Evolutionary conservation across 2,888 invertebrate species (phyloP).

Genomic region (Xanthorhoe designata): DNA sequence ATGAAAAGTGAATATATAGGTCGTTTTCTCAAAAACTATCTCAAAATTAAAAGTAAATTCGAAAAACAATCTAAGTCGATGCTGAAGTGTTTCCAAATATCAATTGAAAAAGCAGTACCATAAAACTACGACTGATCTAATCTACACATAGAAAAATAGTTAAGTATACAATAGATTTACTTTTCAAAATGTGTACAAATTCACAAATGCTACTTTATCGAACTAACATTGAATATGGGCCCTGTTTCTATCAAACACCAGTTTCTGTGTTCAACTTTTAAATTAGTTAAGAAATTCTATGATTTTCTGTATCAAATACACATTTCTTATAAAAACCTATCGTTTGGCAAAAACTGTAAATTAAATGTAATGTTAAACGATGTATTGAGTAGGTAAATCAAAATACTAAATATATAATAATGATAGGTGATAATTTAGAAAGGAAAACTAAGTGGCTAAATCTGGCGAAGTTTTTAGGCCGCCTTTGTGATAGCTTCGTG

Average conservation of each 20-base stretch:
- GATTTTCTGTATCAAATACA: too few relatives aligned
- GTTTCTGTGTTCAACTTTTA: neutral
- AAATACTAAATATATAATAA: too few relatives aligned
- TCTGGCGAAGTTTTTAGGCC: too few relatives aligned
- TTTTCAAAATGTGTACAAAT: conserved; percentile 66
- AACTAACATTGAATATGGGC: conserved; percentile 11
- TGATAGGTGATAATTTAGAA: too few relatives aligned
- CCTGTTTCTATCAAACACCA: neutral
- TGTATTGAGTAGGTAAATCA: too few relatives aligned
- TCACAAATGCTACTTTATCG: conserved; percentile 29
- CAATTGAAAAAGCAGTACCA: conserved; percentile 30
- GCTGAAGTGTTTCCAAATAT: conserved; percentile 39
- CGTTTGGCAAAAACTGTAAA: too few relatives aligned
- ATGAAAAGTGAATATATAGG: too few relatives aligned
- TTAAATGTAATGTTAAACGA: too few relatives aligned
- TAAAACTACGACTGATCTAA: conserved; percentile 37
- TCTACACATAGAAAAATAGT: conserved; percentile 65
- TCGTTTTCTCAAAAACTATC: neutral
- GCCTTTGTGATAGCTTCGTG: too few relatives aligned
- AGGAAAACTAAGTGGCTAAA: too few relatives aligned
- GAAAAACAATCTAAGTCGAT: conserved; percentile 11
- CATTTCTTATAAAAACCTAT: too few relatives aligned
- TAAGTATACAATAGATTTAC: conserved; percentile 55
- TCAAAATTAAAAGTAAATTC: conserved; percentile 5
- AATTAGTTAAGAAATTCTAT: neutral